Percentiles rank a stretch among this genome's conserved stretches.
Evolutionary conservation across 1,140 invertebrate genomes (phyloP).

Genomic region (Drosophila grimshawi): DNA sequence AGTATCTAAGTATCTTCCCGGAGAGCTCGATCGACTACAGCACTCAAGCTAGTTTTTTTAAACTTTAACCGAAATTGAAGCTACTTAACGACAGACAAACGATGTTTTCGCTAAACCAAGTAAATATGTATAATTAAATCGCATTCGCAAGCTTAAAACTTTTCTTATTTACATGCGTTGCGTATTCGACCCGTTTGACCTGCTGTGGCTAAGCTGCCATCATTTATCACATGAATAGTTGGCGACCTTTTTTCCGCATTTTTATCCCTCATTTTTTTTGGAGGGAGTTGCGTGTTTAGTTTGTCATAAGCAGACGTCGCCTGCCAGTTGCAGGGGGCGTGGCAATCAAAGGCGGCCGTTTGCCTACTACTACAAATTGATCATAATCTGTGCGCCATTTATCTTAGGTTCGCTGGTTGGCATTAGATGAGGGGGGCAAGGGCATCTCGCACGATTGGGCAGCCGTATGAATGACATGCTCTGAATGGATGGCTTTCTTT

Average conservation of each 20-base stretch:
- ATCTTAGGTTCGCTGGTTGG: constrained; percentile 51
- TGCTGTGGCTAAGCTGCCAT: constrained; percentile 46
- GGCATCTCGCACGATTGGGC: constrained; percentile 74
- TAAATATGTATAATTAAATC: constrained; percentile 12
- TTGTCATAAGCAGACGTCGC: constrained; percentile 76
- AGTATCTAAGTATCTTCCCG: not conserved
- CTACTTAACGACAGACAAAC: constrained; percentile 3
- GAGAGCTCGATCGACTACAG: no score
- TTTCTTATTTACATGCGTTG: constrained; percentile 6
- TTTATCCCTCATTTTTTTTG: not conserved
- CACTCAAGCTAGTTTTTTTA: not conserved
- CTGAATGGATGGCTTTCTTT: constrained; percentile 80
- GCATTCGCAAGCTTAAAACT: not conserved
- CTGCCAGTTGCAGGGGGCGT: constrained; percentile 55
- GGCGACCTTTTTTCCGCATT: constrained; percentile 28
- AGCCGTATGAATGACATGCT: constrained; percentile 71
- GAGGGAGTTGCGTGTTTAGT: constrained; percentile 49
- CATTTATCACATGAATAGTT: constrained; percentile 58
- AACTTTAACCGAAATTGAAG: constrained; percentile 25
- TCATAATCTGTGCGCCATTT: constrained; percentile 80
- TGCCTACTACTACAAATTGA: constrained; percentile 73
- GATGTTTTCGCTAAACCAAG: not conserved
- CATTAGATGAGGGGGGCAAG: constrained; percentile 75
- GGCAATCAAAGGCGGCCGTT: constrained; percentile 48
- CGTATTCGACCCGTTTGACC: constrained; percentile 43